A percentile compares a stretch with the other conserved stretches of the same genome.
Conservation (phyloP, 2,797 vertebrate genomes). For the Lagorchestes hirsutus region DNA sequence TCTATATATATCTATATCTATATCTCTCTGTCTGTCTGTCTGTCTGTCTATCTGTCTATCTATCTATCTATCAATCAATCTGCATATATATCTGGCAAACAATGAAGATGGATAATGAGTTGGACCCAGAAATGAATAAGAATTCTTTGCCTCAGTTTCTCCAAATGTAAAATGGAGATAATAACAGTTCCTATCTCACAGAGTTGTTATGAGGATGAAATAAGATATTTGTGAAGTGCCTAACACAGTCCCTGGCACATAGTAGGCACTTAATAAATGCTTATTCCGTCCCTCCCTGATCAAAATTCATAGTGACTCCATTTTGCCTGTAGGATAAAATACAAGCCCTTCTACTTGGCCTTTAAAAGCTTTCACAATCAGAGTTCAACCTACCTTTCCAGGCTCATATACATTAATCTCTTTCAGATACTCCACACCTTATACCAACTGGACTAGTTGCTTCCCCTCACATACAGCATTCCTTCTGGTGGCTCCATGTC, state of each 20-base stretch:
- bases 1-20: too few species aligned
- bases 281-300: background rate
- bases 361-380: background rate
- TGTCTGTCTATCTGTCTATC: too few species aligned
- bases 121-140: background rate
- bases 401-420: background rate
- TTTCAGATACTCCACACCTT: background rate
- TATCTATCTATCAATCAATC: too few species aligned
- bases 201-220: background rate
- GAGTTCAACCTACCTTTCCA: background rate
- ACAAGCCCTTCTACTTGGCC: background rate
- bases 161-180: background rate
- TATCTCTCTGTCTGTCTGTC: too few species aligned
- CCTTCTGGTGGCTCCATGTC: background rate
- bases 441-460: background rate
- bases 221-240: background rate
- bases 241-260: background rate
- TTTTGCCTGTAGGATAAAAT: background rate
- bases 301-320: background rate
- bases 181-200: background rate
- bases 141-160: background rate
- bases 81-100: background rate
- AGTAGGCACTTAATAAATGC: background rate
- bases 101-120: background rate
- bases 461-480: background rate